These are phyloP conservation scores for Diplazon laetatorius DNA, from an alignment of 2,888 invertebrate species.

Conservation along the genomic window DNA sequence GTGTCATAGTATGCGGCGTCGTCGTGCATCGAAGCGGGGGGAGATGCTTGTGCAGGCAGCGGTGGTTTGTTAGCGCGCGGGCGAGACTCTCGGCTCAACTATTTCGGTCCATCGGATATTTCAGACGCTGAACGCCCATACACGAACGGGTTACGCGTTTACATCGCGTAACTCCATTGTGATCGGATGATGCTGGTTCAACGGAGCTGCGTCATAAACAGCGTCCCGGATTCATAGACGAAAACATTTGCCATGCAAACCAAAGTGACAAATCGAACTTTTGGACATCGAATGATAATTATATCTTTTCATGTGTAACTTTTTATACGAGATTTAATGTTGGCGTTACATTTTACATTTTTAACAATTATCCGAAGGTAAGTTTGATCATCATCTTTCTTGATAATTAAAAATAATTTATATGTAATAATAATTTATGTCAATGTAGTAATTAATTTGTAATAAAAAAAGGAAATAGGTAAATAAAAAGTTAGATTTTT, in stretches of 20 bases:
- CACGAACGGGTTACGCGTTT: slow-evolving; percentile 15
- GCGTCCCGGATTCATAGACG: neutral
- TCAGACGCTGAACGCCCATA: slow-evolving; percentile 36
- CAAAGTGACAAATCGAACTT: neutral
- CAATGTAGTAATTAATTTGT: too few species aligned
- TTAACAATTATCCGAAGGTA: too few species aligned
- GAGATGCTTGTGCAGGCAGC: neutral
- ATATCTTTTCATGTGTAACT: too few species aligned
- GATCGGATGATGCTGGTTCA: slow-evolving; percentile 20
- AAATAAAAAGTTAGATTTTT: too few species aligned
- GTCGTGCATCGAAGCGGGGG: slow-evolving; percentile 6
- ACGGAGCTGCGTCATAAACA: slow-evolving; percentile 6
- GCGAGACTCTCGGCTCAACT: slow-evolving; percentile 40
- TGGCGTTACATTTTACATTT: too few species aligned
- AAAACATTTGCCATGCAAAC: slow-evolving; percentile 2
- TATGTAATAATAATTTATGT: too few species aligned
- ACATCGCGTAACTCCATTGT: slow-evolving; percentile 26
- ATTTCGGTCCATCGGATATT: slow-evolving; percentile 60
- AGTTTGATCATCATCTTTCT: too few species aligned
- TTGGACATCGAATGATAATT: too few species aligned
- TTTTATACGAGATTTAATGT: too few species aligned
- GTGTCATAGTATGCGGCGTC: slow-evolving; percentile 21
- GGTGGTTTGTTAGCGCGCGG: slow-evolving; percentile 36
- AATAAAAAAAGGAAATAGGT: too few species aligned
- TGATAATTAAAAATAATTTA: too few species aligned